phyloP scores from a whole-genome alignment of 2,113 vertebrate genomes.

The Panthera tigris region DNA sequence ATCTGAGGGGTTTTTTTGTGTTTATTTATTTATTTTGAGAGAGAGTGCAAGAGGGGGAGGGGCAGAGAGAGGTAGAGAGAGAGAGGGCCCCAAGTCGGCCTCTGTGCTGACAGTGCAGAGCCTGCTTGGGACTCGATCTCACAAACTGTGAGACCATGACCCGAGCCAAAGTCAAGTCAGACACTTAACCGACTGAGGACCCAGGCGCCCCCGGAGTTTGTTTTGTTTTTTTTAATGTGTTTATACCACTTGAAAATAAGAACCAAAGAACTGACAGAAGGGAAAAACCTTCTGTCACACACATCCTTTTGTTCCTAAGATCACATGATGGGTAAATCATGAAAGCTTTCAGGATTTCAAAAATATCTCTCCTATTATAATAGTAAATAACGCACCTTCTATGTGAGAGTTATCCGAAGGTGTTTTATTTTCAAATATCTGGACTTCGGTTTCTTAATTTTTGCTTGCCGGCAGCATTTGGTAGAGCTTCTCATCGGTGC shows the following conservation, averaged over 20 bases:
- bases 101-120: too few species aligned
- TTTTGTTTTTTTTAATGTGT: background rate
- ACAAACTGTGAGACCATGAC: too few species aligned
- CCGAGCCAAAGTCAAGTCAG: too few species aligned
- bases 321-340: background rate
- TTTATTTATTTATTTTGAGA: background rate
- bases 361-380: background rate
- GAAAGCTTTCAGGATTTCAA: background rate
- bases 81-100: too few species aligned
- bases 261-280: background rate
- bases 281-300: background rate
- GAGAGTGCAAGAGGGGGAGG: too few species aligned
- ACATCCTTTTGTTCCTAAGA: background rate
- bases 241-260: background rate
- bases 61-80: too few species aligned
- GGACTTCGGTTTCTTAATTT: background rate
- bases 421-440: background rate
- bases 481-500: background rate
- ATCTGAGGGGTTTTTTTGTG: background rate
- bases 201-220: background rate
- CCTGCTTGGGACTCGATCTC: too few species aligned
- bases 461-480: background rate
- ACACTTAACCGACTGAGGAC: too few species aligned
- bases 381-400: background rate
- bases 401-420: background rate